Conservation (phyloP, 2,888 invertebrate genomes). For the Ormyrus labotus region DNA sequence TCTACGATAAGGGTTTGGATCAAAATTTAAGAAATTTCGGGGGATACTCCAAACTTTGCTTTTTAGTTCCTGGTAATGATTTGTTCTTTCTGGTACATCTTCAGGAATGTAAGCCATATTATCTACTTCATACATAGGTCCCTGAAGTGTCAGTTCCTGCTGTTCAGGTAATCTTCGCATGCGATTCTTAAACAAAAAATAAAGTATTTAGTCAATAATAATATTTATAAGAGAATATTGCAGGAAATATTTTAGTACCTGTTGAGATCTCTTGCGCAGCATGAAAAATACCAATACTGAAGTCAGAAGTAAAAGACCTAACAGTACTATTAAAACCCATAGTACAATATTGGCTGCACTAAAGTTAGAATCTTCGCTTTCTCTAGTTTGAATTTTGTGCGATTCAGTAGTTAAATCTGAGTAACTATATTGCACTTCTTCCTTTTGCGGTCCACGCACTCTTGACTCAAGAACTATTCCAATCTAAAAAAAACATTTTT, state of each 20-base stretch:
- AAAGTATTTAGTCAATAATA: background rate
- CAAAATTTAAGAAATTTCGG: constrained; percentile 83
- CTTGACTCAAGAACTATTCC: constrained; percentile 76
- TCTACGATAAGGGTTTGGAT: constrained; percentile 82
- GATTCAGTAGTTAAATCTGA: constrained; percentile 64
- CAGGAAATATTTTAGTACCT: constrained; percentile 70
- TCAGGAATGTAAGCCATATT: constrained; percentile 88
- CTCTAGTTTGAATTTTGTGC: constrained; percentile 33
- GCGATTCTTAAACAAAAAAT: constrained; percentile 62
- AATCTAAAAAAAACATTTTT: constrained; percentile 56
- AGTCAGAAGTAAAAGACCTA: constrained; percentile 81
- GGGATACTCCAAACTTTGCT: constrained; percentile 86
- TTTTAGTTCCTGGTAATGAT: constrained; percentile 86
- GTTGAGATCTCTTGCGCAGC: constrained; percentile 73
- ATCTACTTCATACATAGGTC: constrained; percentile 88
- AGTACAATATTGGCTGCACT: constrained; percentile 72
- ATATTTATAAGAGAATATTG: background rate
- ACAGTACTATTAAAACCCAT: constrained; percentile 84
- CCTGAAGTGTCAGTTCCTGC: constrained; percentile 85
- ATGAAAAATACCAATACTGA: constrained; percentile 81
- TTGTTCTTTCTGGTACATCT: constrained; percentile 81
- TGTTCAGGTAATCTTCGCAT: constrained; percentile 79
- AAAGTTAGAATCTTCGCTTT: constrained; percentile 20
- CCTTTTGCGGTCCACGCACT: constrained; percentile 69
- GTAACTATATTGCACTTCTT: constrained; percentile 66